phyloP scores from a whole-genome alignment of 2,113 vertebrate species.

The Urocynchramus pylzowi region DNA sequence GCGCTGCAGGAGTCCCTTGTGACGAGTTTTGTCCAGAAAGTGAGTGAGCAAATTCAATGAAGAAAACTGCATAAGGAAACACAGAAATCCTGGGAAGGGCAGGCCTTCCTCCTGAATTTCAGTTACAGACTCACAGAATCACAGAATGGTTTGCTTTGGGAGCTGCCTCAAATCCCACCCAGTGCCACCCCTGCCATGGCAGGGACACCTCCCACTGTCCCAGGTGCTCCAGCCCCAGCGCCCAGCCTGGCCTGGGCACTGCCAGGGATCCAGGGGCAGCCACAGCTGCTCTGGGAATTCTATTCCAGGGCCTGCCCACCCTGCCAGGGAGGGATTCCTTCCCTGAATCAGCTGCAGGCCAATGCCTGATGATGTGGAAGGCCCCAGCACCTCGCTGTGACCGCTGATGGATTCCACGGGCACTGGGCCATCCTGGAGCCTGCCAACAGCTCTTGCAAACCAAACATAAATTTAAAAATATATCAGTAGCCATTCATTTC shows the following conservation, averaged over 20 bases:
- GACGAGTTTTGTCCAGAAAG: background rate
- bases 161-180: accelerated
- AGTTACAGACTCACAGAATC: background rate
- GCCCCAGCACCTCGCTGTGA: background rate
- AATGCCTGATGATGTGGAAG: background rate
- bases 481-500: background rate
- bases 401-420: background rate
- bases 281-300: background rate
- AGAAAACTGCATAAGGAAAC: background rate
- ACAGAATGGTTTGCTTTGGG: accelerated
- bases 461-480: background rate
- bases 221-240: background rate
- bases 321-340: background rate
- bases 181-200: background rate
- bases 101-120: background rate
- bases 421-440: background rate
- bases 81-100: background rate
- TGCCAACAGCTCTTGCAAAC: background rate
- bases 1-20: background rate
- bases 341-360: accelerated
- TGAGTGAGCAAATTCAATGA: background rate
- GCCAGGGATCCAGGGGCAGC: background rate
- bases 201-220: background rate
- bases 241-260: background rate
- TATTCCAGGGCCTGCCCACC: background rate